phyloP scores from a whole-genome alignment of 2,113 vertebrate genomes.

The Potamarius usumacintae region DNA sequence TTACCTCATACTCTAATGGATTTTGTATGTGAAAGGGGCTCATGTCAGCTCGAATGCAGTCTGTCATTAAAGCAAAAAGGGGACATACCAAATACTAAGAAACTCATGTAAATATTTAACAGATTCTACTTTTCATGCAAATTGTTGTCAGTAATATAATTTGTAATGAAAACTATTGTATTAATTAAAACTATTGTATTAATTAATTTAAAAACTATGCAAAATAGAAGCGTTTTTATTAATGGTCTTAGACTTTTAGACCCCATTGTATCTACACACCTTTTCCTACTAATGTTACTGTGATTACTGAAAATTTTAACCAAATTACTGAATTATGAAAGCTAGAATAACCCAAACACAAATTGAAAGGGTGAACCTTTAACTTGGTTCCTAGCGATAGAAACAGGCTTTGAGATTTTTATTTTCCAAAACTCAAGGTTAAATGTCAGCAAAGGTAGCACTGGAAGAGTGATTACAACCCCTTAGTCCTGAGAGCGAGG shows the following conservation, averaged over 20 bases:
- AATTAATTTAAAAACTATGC: neutral
- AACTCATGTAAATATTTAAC: neutral
- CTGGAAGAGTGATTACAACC: neutral
- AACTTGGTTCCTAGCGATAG: neutral
- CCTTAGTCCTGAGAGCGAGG: neutral
- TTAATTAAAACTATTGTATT: neutral
- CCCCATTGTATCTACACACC: neutral
- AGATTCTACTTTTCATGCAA: neutral
- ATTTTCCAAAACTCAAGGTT: neutral
- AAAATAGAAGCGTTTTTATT: neutral
- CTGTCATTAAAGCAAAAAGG: neutral
- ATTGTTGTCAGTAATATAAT: neutral
- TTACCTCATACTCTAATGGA: too few relatives aligned
- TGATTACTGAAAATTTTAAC: neutral
- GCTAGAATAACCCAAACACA: neutral
- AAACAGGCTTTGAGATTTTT: neutral
- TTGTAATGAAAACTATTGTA: neutral
- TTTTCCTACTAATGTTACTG: neutral
- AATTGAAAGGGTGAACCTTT: neutral
- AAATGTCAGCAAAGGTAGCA: neutral
- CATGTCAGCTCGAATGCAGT: neutral
- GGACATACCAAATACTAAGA: neutral
- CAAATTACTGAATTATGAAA: neutral
- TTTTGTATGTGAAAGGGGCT: too few relatives aligned
- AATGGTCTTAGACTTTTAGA: neutral